These are phyloP conservation scores for Ophion ventricosus DNA, from an alignment of 2,888 invertebrate species.

Conservation along the genomic window DNA sequence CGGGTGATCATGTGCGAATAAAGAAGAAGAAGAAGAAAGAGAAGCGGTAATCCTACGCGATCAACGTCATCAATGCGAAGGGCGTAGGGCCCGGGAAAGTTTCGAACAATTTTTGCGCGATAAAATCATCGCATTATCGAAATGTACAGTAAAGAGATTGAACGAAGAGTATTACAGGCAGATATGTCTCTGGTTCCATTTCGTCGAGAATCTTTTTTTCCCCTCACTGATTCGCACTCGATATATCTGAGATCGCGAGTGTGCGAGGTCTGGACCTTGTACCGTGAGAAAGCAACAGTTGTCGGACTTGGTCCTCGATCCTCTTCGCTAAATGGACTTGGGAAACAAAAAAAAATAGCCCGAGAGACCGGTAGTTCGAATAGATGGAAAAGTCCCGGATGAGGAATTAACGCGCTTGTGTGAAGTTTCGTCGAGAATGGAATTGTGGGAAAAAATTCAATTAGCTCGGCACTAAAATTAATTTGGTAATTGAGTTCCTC, in stretches of 20 bases:
- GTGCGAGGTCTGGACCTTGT: conserved; percentile 29
- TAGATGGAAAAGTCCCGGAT: conserved; percentile 21
- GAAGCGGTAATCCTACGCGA: too few species aligned
- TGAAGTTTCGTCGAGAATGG: conserved; percentile 19
- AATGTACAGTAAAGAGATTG: conserved; percentile 44
- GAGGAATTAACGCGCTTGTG: not conserved
- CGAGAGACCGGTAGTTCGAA: not conserved
- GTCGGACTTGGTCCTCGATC: conserved; percentile 30
- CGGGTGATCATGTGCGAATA: not conserved
- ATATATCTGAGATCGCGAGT: not conserved
- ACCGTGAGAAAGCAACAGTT: conserved; percentile 59
- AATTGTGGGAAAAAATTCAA: conserved; percentile 31
- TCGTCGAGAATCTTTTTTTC: not conserved
- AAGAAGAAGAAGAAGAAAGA: not conserved
- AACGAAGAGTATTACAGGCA: conserved; percentile 21
- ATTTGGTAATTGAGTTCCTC: conserved; percentile 50
- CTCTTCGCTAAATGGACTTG: not conserved
- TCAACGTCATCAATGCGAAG: too few species aligned
- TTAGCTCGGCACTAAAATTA: conserved; percentile 34
- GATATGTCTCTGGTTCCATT: not conserved
- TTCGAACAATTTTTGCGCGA: too few species aligned
- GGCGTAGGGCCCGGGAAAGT: too few species aligned
- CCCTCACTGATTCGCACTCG: not conserved
- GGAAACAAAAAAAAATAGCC: not conserved
- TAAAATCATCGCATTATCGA: not conserved